Percentiles rank a stretch among this genome's conserved stretches.
Conservation (phyloP, 2,113 vertebrate genomes). For the Takifugu flavidus region DNA sequence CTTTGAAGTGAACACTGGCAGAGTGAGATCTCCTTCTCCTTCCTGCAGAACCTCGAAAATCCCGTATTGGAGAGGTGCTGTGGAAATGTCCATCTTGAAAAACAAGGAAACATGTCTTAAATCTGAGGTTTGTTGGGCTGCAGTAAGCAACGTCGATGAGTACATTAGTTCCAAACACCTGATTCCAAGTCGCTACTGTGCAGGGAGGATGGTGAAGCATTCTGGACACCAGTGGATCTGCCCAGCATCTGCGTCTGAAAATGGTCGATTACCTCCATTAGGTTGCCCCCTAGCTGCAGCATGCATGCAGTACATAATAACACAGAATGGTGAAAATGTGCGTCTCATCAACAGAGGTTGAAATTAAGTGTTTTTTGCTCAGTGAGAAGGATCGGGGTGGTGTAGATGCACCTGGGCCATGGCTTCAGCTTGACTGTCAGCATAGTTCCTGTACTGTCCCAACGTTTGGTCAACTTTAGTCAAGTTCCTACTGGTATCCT, state of each 20-base stretch:
- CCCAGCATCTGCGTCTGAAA: constrained; percentile 77
- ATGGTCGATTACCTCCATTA: constrained; percentile 87
- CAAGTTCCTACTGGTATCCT: constrained; percentile 91
- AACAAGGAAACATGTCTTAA: neutral
- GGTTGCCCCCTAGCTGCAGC: constrained; percentile 84
- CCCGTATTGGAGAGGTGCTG: constrained; percentile 85
- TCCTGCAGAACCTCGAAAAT: constrained; percentile 58
- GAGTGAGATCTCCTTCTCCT: constrained; percentile 78
- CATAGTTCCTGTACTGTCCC: constrained; percentile 86
- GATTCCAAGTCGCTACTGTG: constrained; percentile 85
- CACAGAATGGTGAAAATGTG: neutral
- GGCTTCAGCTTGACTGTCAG: constrained; percentile 82
- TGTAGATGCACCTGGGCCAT: constrained; percentile 76
- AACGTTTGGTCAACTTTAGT: constrained; percentile 88
- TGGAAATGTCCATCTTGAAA: constrained; percentile 77
- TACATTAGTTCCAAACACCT: constrained; percentile 65
- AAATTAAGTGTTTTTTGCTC: too few species aligned
- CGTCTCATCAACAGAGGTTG: too few species aligned
- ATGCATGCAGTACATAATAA: neutral
- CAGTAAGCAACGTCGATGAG: neutral
- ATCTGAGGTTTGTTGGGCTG: neutral
- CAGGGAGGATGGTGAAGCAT: constrained; percentile 83
- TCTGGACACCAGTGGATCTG: constrained; percentile 69
- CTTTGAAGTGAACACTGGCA: constrained; percentile 81
- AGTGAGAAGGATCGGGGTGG: too few species aligned